A percentile compares a stretch with the other conserved stretches of the same genome.
These are phyloP conservation scores for Eudasyphora cyanicolor DNA, from an alignment of 2,888 invertebrate genomes.

Conservation along the genomic window DNA sequence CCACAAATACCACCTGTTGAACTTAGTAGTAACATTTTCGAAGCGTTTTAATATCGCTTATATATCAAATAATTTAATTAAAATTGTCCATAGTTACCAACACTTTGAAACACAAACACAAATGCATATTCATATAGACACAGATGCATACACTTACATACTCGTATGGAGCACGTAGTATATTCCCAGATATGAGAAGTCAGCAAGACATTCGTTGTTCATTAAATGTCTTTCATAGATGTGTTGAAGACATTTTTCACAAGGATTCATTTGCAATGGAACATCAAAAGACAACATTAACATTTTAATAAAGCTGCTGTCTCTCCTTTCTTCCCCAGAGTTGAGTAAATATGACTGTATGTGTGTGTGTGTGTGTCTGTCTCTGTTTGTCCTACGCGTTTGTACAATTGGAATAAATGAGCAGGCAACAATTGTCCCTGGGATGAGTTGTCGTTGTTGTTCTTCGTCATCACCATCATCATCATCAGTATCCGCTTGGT, in stretches of 20 bases:
- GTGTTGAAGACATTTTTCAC: not conserved
- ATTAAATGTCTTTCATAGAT: conserved; percentile 22
- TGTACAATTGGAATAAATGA: not conserved
- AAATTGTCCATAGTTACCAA: not conserved
- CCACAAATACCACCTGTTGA: too few species aligned
- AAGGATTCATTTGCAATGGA: conserved; percentile 14
- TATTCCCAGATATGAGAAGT: not conserved
- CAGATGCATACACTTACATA: too few species aligned
- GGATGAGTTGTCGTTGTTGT: conserved; percentile 9
- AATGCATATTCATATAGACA: not conserved
- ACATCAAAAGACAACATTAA: conserved; percentile 18
- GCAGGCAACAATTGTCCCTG: not conserved
- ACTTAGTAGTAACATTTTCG: too few species aligned
- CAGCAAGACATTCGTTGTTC: not conserved
- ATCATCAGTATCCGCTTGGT: not conserved
- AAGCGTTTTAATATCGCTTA: not conserved
- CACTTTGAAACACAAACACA: not conserved
- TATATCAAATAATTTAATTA: conserved; percentile 11
- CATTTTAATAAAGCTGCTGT: conserved; percentile 15
- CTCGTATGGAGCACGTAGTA: not conserved
- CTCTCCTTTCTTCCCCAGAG: too few species aligned
- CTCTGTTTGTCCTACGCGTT: not conserved
- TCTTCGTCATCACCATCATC: too few species aligned
- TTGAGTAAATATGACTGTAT: not conserved
- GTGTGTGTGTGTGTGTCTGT: not conserved